phyloP scores from a whole-genome alignment of 2,113 vertebrate genomes.

The Stigmatopora nigra region DNA sequence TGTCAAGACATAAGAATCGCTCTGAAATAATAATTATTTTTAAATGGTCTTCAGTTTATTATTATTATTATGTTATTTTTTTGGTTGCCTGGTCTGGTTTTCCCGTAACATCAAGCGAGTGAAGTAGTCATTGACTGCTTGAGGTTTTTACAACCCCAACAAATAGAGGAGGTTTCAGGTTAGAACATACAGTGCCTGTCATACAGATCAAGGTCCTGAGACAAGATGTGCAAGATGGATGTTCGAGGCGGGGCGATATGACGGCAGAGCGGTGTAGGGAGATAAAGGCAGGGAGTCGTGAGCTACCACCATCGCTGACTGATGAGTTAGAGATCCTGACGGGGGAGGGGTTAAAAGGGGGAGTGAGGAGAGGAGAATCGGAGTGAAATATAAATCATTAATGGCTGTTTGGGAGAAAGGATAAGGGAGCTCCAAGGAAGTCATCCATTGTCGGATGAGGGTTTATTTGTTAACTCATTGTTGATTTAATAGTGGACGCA shows the following conservation, averaged over 20 bases:
- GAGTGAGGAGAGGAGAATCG: conserved; percentile 7
- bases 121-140: conserved; percentile 19
- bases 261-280: conserved; percentile 49
- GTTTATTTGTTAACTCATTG: conserved; percentile 19
- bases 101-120: conserved; percentile 24
- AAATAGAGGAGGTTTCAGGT: not conserved
- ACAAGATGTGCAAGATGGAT: conserved; percentile 55
- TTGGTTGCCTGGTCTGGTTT: conserved; percentile 12
- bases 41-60: no score
- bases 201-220: conserved; percentile 41
- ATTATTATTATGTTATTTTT: conserved; percentile 14
- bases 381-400: conserved; percentile 27
- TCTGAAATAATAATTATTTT: no score
- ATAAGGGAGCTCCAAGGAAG: not conserved
- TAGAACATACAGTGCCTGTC: conserved; percentile 14
- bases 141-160: conserved; percentile 2
- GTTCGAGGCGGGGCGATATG: conserved; percentile 54
- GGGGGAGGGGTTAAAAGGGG: conserved; percentile 19
- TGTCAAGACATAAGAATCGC: no score
- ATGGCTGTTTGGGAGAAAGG: conserved; percentile 8
- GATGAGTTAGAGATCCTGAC: conserved; percentile 28
- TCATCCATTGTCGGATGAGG: not conserved
- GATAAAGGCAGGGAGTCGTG: conserved; percentile 58
- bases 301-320: conserved; percentile 22
- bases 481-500: not conserved